phyloP scores from a whole-genome alignment of 2,888 invertebrate genomes.

The Hanleya hanleyi region DNA sequence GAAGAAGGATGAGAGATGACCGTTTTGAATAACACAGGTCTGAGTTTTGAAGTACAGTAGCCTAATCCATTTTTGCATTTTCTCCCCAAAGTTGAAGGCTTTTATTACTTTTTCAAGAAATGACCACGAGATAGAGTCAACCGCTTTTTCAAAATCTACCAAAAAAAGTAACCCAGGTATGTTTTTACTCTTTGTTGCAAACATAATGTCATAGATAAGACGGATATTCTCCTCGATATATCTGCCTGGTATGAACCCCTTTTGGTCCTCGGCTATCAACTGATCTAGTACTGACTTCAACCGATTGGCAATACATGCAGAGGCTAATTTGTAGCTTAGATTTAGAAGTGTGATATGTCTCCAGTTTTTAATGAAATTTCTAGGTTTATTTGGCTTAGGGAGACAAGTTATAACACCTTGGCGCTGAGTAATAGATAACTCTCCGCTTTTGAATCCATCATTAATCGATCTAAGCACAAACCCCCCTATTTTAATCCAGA shows the following conservation, averaged over 20 bases:
- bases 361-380: constrained; percentile 23
- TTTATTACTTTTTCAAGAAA: constrained; percentile 20
- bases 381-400: constrained; percentile 28
- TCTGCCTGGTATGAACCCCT: constrained; percentile 22
- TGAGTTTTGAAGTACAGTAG: constrained; percentile 20
- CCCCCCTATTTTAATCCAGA: constrained; percentile 19
- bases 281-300: constrained; percentile 12
- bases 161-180: too few relatives aligned
- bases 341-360: constrained; percentile 27
- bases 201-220: constrained; percentile 25
- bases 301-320: constrained; percentile 20
- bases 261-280: constrained; percentile 22
- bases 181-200: too few relatives aligned
- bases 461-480: constrained; percentile 18
- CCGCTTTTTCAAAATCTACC: constrained; percentile 34
- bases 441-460: constrained; percentile 12
- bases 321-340: constrained; percentile 24
- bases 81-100: constrained; percentile 23
- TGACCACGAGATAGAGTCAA: constrained; percentile 22
- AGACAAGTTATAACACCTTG: constrained; percentile 34
- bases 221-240: constrained; percentile 26
- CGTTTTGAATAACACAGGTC: constrained; percentile 14
- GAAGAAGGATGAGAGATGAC: constrained; percentile 20
- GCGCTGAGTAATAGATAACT: constrained; percentile 22
- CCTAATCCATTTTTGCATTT: constrained; percentile 17